These are phyloP conservation scores for Myiopsitta monachus DNA, from an alignment of 2,113 vertebrate genomes.

Conservation along the genomic window DNA sequence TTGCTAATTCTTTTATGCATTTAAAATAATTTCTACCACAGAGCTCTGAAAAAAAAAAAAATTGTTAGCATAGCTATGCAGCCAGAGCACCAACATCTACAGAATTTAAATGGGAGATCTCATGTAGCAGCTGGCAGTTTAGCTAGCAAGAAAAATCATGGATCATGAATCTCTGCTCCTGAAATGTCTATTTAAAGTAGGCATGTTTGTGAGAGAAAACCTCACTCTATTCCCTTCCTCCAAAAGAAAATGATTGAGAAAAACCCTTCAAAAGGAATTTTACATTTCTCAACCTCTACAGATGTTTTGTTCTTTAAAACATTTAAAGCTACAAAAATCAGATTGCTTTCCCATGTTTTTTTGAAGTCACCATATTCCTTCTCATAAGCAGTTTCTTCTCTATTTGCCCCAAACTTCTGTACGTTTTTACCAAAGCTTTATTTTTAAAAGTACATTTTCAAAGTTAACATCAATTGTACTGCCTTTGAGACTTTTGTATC, in stretches of 20 bases:
- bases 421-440: not conserved
- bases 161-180: not conserved
- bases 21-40: not conserved
- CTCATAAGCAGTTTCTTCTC: not conserved
- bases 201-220: not conserved
- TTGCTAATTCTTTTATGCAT: not conserved
- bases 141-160: not conserved
- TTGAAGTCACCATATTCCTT: not conserved
- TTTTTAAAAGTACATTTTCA: not conserved
- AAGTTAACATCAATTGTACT: not conserved
- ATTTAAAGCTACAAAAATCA: not conserved
- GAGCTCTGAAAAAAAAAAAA: not conserved
- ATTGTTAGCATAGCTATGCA: not conserved
- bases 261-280: not conserved
- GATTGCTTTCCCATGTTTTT: not conserved
- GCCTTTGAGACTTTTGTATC: not conserved
- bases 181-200: not conserved
- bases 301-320: not conserved
- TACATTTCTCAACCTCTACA: not conserved
- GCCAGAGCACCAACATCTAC: not conserved
- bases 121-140: not conserved
- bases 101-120: not conserved
- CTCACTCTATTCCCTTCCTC: not conserved
- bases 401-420: not conserved
- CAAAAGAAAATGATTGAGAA: not conserved